Conservation (phyloP, 35 echinoderm and acorn worm genomes). For the Ophiothrix spiculata region DNA sequence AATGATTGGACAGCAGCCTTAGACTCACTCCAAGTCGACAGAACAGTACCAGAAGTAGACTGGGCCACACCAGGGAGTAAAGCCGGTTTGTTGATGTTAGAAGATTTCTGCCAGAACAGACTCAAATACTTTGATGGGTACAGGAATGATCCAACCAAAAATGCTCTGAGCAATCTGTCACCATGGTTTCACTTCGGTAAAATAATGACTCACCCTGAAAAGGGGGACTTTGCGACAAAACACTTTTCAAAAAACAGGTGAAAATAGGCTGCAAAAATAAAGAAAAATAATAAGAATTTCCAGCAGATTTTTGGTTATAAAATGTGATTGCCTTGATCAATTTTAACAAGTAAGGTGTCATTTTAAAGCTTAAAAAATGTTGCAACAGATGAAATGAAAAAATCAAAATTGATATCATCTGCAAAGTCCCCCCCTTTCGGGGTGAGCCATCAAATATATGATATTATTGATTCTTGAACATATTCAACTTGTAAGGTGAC, state of each 20-base stretch:
- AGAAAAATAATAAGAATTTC: too few species aligned
- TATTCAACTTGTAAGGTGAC: background rate
- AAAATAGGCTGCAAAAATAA: too few species aligned
- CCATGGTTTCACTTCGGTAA: constrained; percentile 89
- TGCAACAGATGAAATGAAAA: too few species aligned
- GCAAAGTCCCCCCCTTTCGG: too few species aligned
- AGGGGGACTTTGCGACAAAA: too few species aligned
- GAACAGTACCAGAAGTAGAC: constrained; percentile 42
- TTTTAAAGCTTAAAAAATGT: too few species aligned
- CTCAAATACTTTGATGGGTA: constrained; percentile 46
- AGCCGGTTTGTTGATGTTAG: constrained; percentile 57
- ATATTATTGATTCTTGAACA: background rate
- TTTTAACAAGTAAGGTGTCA: too few species aligned
- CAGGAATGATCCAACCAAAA: constrained; percentile 74
- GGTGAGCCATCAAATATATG: background rate
- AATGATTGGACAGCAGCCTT: constrained; percentile 59
- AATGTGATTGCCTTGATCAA: too few species aligned
- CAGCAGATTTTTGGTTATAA: too few species aligned
- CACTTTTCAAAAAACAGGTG: too few species aligned
- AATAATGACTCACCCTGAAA: background rate
- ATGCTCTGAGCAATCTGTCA: constrained; percentile 64
- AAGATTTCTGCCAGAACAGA: constrained; percentile 55
- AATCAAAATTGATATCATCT: too few species aligned
- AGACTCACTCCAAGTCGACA: constrained; percentile 46
- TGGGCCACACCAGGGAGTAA: constrained; percentile 65